Evolutionary conservation across 2,888 invertebrate genomes (phyloP).

Genomic region (Pollenia amentaria): DNA sequence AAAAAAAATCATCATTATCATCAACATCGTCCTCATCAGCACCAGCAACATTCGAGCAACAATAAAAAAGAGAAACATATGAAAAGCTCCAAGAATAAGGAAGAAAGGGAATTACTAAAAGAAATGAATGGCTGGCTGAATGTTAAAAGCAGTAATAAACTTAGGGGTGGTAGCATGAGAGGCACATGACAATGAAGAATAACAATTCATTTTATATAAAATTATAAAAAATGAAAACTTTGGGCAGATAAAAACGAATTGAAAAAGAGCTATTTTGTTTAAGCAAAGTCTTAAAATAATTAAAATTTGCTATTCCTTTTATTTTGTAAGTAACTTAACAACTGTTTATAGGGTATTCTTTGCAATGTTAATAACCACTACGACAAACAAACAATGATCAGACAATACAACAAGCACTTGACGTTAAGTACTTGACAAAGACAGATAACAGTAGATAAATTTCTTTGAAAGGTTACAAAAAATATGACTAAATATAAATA

Average conservation of each 20-base stretch:
- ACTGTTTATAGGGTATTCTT: constrained; percentile 37
- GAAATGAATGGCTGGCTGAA: constrained; percentile 34
- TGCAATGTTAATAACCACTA: constrained; percentile 26
- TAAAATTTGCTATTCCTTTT: neutral
- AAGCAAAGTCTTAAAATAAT: neutral
- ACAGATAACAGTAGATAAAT: constrained; percentile 75
- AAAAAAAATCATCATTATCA: constrained; percentile 2
- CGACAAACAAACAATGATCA: constrained; percentile 65
- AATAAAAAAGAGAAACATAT: neutral
- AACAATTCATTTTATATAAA: constrained; percentile 66
- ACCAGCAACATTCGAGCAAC: neutral
- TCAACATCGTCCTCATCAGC: constrained; percentile 42
- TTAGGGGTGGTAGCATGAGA: constrained; percentile 19
- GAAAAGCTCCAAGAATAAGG: neutral
- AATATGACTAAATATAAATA: constrained; percentile 43
- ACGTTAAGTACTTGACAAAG: constrained; percentile 77
- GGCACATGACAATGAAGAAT: constrained; percentile 68
- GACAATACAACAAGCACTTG: constrained; percentile 75
- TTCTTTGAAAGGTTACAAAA: constrained; percentile 55
- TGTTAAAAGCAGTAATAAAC: constrained; percentile 15
- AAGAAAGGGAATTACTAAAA: constrained; percentile 22
- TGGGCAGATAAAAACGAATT: constrained; percentile 1
- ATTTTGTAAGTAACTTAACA: neutral
- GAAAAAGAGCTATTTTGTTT: neutral
- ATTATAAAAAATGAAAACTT: constrained; percentile 35